phyloP scores from a whole-genome alignment of 2,888 invertebrate genomes.

The Caenorhabditis virilis region DNA sequence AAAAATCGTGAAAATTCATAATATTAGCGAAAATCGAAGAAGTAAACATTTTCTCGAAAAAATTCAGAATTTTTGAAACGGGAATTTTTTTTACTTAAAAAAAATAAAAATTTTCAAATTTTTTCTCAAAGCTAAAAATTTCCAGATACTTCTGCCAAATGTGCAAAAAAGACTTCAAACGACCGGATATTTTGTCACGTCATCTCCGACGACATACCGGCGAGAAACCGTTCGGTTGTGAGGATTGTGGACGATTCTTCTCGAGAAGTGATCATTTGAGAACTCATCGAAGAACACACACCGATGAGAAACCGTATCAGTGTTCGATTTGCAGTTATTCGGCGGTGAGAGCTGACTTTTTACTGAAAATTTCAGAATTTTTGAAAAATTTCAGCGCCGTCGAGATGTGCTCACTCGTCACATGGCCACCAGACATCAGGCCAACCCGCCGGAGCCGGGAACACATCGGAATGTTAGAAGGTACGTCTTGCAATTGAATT shows the following conservation, averaged over 20 bases:
- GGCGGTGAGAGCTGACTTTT: conserved; percentile 49
- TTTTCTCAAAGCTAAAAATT: no score
- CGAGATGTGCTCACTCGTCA: conserved; percentile 66
- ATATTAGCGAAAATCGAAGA: no score
- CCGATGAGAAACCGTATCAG: conserved; percentile 66
- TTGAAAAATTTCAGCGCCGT: conserved; percentile 47
- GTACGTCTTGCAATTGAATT: conserved; percentile 12
- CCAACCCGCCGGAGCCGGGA: conserved; percentile 41
- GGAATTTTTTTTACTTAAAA: background rate
- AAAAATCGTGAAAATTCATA: no score
- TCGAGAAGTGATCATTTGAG: conserved; percentile 64
- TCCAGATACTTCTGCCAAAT: conserved; percentile 45
- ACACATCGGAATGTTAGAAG: conserved; percentile 44
- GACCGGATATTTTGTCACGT: conserved; percentile 64
- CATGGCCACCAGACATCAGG: conserved; percentile 64
- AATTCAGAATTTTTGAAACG: no score
- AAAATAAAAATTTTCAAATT: background rate
- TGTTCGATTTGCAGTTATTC: conserved; percentile 63
- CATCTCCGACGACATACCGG: conserved; percentile 66
- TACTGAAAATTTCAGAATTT: background rate
- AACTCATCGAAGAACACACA: conserved; percentile 59
- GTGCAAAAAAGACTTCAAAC: conserved; percentile 64
- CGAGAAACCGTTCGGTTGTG: conserved; percentile 66
- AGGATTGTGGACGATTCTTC: conserved; percentile 60
- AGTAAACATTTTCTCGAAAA: no score